Base-by-base conservation (phyloP, 1,140 invertebrate species). In the Papilio helenus region DNA sequence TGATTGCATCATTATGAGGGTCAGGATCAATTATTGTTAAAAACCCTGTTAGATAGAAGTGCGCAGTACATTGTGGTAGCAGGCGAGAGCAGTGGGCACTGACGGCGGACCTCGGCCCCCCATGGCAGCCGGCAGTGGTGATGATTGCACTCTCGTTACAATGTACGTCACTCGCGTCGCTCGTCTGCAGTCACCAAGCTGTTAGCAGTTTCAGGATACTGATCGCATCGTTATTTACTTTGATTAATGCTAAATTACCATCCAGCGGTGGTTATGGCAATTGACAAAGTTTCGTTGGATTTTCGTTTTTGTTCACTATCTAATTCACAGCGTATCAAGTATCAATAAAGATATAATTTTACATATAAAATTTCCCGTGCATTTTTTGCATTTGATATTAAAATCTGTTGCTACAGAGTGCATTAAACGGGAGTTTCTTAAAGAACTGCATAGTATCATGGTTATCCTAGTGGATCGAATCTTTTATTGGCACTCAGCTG, bases 401-500 rank as follows among this genome's bases (percentile, higher is more conserved):
- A 55, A 18, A 2, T 55, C 3, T 9, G 9, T 20, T 55, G n/a
- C 1, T 18, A 20, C 18, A 7, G 51, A 55, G 8, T 55, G 2
- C 8, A 9, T n/a, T 20, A 55, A n/a, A 39, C 7, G 34, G 34
- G 34, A 39, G 7, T 39, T 39, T 39, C 34, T 39, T 39, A 39
- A 39, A 39, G 7, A 39, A 18, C 18, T 55, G 9, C 7, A 10
- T 20, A 12, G 23, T n/a, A 12, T 61, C 8, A 7, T 72, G 71
- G 18, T 20, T 10, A 9, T 39, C 39, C 1, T 72, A 20, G 16
- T 42, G 12, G 16, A 72, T n/a, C 39, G 39, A 72, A 72, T 72
- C 71, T 72, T 68, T 68, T 72, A 44, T 72, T 72, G 34, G 39
- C 39, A 72, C 71, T 39, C 71, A 20, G 39, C 34, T 44, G 71